Conservation (phyloP, 2,113 vertebrate species). For the Forbesichthys papilliferus region DNA sequence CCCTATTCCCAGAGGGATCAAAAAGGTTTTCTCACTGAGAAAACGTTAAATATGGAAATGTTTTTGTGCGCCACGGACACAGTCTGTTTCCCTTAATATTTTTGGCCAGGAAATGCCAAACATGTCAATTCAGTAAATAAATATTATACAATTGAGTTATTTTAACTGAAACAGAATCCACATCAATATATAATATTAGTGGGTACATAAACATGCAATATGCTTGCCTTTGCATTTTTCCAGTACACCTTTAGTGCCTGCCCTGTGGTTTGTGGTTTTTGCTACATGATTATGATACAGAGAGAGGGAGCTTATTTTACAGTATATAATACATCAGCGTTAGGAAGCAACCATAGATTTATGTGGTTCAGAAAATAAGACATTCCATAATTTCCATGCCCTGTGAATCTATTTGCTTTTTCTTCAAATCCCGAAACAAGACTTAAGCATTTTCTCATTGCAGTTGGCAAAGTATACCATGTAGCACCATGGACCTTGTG, state of each 20-base stretch:
- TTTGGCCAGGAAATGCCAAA: background rate
- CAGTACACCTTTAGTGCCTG: background rate
- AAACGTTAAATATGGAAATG: no score
- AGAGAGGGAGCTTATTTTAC: background rate
- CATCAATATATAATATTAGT: conserved; percentile 1
- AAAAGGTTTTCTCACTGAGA: no score
- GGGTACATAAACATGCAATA: background rate
- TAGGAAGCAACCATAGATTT: conserved; percentile 11
- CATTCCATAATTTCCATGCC: background rate
- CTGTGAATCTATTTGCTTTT: background rate
- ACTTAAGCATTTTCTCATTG: no score
- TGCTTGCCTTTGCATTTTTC: background rate
- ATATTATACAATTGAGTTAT: background rate
- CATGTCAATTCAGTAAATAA: background rate
- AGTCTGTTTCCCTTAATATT: background rate
- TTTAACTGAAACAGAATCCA: conserved; percentile 3
- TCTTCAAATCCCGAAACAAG: background rate
- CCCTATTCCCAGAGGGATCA: no score
- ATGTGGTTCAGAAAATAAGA: conserved; percentile 2
- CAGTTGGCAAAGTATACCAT: no score
- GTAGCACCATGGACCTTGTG: background rate
- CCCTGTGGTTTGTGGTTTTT: conserved; percentile 3
- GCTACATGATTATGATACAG: conserved; percentile 7
- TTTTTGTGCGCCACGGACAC: background rate
- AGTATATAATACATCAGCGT: conserved; percentile 14